Conservation (phyloP, 1,140 invertebrate species). For the Metopolophium dirhodum region DNA sequence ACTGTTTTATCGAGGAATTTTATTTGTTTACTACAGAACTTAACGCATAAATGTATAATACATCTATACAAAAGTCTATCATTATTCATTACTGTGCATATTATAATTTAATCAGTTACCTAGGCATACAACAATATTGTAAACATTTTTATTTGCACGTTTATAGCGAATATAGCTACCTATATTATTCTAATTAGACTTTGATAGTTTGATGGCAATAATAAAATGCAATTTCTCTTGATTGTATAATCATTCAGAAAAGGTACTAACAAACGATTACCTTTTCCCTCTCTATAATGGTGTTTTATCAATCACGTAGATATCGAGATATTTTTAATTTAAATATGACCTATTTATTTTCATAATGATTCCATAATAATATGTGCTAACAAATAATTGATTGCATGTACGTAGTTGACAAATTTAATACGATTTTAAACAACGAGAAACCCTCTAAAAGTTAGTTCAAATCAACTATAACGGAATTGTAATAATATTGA, state of each 20-base stretch:
- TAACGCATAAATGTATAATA: neutral
- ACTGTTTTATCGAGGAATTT: neutral
- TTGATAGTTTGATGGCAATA: neutral
- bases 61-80: neutral
- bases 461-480: slow-evolving; percentile 13
- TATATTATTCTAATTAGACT: neutral
- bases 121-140: neutral
- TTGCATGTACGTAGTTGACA: neutral
- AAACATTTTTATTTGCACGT: neutral
- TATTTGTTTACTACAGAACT: neutral
- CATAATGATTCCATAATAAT: neutral
- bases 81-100: neutral
- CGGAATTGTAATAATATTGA: neutral
- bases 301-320: neutral
- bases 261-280: neutral
- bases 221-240: neutral
- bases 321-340: neutral
- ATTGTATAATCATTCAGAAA: neutral
- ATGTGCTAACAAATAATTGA: slow-evolving; percentile 24
- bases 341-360: slow-evolving; percentile 7
- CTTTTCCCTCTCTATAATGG: neutral
- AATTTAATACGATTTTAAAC: slow-evolving; percentile 26
- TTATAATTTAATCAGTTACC: slow-evolving; percentile 3
- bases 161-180: neutral
- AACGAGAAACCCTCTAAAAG: slow-evolving; percentile 15